A percentile compares a stretch with the other conserved stretches of the same genome.
These are phyloP conservation scores for Scaeva pyrastri DNA, from an alignment of 2,888 invertebrate genomes.

Conservation along the genomic window DNA sequence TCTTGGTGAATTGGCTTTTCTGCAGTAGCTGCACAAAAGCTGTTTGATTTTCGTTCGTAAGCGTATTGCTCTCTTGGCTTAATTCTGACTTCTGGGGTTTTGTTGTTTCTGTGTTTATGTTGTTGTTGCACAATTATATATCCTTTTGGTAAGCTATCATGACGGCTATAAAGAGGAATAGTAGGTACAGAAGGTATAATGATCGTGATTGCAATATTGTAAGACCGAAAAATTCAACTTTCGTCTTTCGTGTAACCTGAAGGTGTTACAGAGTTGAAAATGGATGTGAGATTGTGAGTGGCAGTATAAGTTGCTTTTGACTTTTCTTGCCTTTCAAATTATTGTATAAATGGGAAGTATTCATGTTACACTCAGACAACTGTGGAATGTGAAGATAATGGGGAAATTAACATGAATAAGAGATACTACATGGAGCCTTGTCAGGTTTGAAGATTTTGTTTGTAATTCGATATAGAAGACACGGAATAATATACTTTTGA, in stretches of 20 bases:
- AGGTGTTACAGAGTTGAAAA: conserved; percentile 56
- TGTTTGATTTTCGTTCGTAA: conserved; percentile 21
- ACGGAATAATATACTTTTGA: not conserved
- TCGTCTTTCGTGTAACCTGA: conserved; percentile 37
- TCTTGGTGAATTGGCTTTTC: conserved; percentile 31
- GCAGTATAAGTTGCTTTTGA: conserved; percentile 34
- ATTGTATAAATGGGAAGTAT: conserved; percentile 24
- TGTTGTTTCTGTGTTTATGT: conserved; percentile 29
- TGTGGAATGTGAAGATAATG: conserved; percentile 7
- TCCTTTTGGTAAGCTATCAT: conserved; percentile 22
- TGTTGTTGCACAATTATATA: conserved; percentile 55
- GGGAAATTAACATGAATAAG: conserved; percentile 37
- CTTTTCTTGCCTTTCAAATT: conserved; percentile 25
- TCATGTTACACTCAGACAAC: conserved; percentile 19
- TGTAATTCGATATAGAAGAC: conserved; percentile 16
- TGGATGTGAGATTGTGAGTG: conserved; percentile 35
- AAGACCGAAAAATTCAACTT: conserved; percentile 43
- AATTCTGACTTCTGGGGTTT: not conserved
- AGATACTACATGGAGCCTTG: conserved; percentile 32
- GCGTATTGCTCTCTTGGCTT: not conserved
- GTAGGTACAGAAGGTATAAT: conserved; percentile 4
- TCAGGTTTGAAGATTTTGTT: conserved; percentile 11
- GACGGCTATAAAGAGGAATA: conserved; percentile 15
- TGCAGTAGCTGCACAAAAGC: conserved; percentile 3
- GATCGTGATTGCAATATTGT: conserved; percentile 68